These are phyloP conservation scores for Parnassius smintheus DNA, from an alignment of 2,888 invertebrate species.

Conservation along the genomic window DNA sequence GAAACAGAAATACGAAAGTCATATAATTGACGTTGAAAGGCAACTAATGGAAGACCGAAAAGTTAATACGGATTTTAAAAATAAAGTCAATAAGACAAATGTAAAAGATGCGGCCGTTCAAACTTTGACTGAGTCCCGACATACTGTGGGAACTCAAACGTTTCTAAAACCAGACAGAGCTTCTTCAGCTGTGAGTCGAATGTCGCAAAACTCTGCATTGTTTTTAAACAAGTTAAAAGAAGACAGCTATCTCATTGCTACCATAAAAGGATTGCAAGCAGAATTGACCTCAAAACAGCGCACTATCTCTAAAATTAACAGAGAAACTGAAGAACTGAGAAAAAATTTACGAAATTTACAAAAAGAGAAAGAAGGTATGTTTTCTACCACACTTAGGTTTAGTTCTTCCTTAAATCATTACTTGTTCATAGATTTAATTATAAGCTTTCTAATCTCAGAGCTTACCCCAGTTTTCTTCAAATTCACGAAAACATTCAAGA, in stretches of 20 bases:
- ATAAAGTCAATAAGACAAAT: slow-evolving; percentile 70
- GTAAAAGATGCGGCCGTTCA: slow-evolving; percentile 67
- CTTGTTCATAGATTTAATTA: no score
- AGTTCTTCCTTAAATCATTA: no score
- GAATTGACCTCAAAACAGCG: slow-evolving; percentile 89
- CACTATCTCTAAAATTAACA: slow-evolving; percentile 85
- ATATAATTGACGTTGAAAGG: slow-evolving; percentile 87
- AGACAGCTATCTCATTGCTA: slow-evolving; percentile 88
- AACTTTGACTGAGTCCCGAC: slow-evolving; percentile 59
- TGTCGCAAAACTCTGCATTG: slow-evolving; percentile 79
- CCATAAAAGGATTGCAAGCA: slow-evolving; percentile 88
- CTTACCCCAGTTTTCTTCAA: no score
- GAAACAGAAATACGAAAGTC: slow-evolving; percentile 88
- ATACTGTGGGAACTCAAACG: slow-evolving; percentile 60
- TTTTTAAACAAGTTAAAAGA: slow-evolving; percentile 81
- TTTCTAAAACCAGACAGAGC: slow-evolving; percentile 62
- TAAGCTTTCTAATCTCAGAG: no score
- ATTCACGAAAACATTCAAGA: no score
- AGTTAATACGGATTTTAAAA: slow-evolving; percentile 75
- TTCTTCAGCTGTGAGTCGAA: slow-evolving; percentile 72
- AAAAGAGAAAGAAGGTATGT: slow-evolving; percentile 85
- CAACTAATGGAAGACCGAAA: slow-evolving; percentile 79
- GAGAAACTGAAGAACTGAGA: slow-evolving; percentile 88
- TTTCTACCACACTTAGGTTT: no score
- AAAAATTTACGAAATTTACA: slow-evolving; percentile 88